A percentile compares a stretch with the other conserved stretches of the same genome.
Conservation (phyloP, 2,797 vertebrate genomes). For the Sebastes steindachneri region DNA sequence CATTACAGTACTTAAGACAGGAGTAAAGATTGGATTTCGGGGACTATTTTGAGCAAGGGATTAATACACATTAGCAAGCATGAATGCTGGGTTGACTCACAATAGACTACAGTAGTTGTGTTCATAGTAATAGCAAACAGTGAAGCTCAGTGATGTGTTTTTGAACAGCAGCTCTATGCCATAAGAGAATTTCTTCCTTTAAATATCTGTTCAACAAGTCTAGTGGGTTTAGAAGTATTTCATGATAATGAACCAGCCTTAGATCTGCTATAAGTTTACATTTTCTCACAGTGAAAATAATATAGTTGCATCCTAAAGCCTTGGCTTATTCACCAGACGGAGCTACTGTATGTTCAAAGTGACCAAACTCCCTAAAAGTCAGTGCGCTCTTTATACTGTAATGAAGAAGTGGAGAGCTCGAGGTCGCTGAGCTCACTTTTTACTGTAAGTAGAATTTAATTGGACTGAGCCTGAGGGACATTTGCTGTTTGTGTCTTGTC, state of each 20-base stretch:
- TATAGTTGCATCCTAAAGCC: background rate
- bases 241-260: background rate
- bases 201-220: background rate
- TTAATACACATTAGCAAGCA: background rate
- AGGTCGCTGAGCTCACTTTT: constrained; percentile 32
- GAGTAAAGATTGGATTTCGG: background rate
- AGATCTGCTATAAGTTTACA: background rate
- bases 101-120: background rate
- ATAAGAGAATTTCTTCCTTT: background rate
- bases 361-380: background rate
- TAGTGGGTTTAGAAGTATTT: background rate
- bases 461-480: constrained; percentile 45
- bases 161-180: background rate
- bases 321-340: background rate
- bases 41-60: background rate
- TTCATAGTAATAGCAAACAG: background rate
- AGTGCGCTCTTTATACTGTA: background rate
- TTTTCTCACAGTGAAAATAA: background rate
- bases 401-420: background rate
- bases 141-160: background rate
- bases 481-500: constrained; percentile 41
- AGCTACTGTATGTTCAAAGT: background rate
- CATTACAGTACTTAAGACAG: background rate
- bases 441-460: constrained; percentile 38
- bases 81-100: background rate